phyloP scores from a whole-genome alignment of 30 jellyfish, hydroid and myxozoan species.

The Euphysa ruthae region DNA sequence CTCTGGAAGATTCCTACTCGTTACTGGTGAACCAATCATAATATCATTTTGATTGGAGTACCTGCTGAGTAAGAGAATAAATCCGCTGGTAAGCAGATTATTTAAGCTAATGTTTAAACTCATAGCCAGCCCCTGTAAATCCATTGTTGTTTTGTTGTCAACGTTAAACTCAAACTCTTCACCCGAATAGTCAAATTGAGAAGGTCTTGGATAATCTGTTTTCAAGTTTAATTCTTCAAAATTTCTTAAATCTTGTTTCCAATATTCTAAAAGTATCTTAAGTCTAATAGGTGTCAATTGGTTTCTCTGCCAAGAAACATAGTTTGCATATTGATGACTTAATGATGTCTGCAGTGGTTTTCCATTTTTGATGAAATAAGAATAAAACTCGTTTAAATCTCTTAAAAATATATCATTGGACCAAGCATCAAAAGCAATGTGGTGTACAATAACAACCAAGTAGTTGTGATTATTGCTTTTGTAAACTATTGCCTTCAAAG shows the following conservation, averaged over 20 bases:
- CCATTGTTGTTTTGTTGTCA: neutral
- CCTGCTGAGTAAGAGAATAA: neutral
- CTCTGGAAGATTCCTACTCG: neutral
- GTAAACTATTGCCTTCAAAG: neutral
- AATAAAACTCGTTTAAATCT: neutral
- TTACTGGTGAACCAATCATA: neutral
- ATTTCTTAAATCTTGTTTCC: neutral
- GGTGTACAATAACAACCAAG: neutral
- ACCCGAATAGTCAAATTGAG: neutral
- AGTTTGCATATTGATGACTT: neutral
- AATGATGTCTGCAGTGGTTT: neutral
- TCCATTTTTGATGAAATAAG: neutral
- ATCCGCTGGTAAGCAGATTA: neutral
- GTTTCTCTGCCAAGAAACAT: neutral
- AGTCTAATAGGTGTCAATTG: neutral
- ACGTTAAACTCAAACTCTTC: neutral
- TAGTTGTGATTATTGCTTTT: neutral
- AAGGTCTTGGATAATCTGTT: neutral
- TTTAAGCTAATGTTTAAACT: neutral
- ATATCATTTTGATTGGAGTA: neutral
- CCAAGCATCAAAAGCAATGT: neutral
- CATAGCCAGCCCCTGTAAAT: neutral
- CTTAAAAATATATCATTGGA: neutral
- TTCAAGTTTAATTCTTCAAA: neutral
- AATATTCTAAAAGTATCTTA: neutral